Evolutionary conservation across 2,888 invertebrate species (phyloP).

Genomic region (Schrankia costaestrigalis): DNA sequence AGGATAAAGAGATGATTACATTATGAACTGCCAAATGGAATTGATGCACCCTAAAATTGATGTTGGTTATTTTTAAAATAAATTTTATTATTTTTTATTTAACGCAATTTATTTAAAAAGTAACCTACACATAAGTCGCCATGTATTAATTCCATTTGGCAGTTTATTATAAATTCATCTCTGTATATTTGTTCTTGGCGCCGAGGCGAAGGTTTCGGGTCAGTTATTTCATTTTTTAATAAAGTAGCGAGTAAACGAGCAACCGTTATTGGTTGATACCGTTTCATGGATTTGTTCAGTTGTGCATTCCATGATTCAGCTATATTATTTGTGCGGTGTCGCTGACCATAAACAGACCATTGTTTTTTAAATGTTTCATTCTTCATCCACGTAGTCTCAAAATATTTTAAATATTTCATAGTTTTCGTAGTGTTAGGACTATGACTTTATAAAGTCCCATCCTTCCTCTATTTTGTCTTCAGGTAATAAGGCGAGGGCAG

Average conservation of each 20-base stretch:
- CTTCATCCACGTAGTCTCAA: constrained; percentile 1
- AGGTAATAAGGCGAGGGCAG: not conserved
- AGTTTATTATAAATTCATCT: too few species aligned
- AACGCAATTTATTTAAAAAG: too few species aligned
- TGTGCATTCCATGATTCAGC: constrained; percentile 1
- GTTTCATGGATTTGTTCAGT: not conserved
- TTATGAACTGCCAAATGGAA: too few species aligned
- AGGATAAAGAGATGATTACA: too few species aligned
- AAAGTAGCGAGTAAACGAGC: too few species aligned
- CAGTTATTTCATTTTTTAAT: too few species aligned
- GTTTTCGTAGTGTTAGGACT: constrained; percentile 1
- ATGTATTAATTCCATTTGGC: constrained; percentile 1
- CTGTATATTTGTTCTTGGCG: not conserved
- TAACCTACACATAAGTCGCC: not conserved
- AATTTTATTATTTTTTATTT: too few species aligned
- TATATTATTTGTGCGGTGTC: constrained; percentile 1
- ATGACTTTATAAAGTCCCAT: constrained; percentile 1
- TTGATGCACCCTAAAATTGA: too few species aligned
- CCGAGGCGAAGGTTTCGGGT: constrained; percentile 1
- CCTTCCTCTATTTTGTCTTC: too few species aligned
- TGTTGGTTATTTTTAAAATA: too few species aligned
- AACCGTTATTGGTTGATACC: too few species aligned
- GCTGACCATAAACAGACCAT: constrained; percentile 1
- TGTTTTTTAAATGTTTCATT: not conserved
- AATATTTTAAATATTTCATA: constrained; percentile 1